Evolutionary conservation across 2,888 invertebrate species (phyloP).

Genomic region (Prosopocoilus inquinatus): DNA sequence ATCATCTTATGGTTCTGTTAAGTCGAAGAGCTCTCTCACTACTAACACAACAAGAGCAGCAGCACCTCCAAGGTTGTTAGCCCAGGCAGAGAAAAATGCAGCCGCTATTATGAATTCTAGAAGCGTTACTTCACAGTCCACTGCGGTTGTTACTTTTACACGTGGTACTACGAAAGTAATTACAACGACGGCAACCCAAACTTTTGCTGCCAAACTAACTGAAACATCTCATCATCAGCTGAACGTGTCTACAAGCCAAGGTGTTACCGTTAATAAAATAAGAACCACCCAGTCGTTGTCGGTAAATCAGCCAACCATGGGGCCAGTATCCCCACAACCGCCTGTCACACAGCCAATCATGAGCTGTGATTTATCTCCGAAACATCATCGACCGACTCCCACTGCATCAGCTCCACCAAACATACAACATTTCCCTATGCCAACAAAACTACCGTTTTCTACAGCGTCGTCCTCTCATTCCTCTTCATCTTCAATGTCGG

Average conservation of each 20-base stretch:
- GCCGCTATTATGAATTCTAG: constrained; percentile 40
- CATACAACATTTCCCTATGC: constrained; percentile 45
- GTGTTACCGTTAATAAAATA: constrained; percentile 18
- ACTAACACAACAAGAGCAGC: constrained; percentile 35
- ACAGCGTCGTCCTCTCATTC: constrained; percentile 33
- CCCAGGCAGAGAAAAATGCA: constrained; percentile 56
- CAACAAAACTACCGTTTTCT: constrained; percentile 31
- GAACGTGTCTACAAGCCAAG: constrained; percentile 28
- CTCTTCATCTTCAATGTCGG: constrained; percentile 36
- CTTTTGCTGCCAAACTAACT: constrained; percentile 73
- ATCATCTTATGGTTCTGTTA: constrained; percentile 23
- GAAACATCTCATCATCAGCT: constrained; percentile 48
- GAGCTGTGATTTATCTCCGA: constrained; percentile 42
- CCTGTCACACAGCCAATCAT: constrained; percentile 24
- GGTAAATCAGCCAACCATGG: constrained; percentile 30
- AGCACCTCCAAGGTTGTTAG: constrained; percentile 56
- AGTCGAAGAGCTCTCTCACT: constrained; percentile 39
- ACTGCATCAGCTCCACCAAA: constrained; percentile 49
- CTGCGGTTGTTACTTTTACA: constrained; percentile 39
- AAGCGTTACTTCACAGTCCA: constrained; percentile 42
- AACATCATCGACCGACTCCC: constrained; percentile 43
- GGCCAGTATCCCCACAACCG: constrained; percentile 39
- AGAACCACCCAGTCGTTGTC: constrained; percentile 24
- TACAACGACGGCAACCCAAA: constrained; percentile 56
- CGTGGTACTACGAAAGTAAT: constrained; percentile 30